Conservation (phyloP, 2,888 invertebrate genomes). For the Neuroscelio doddi region DNA sequence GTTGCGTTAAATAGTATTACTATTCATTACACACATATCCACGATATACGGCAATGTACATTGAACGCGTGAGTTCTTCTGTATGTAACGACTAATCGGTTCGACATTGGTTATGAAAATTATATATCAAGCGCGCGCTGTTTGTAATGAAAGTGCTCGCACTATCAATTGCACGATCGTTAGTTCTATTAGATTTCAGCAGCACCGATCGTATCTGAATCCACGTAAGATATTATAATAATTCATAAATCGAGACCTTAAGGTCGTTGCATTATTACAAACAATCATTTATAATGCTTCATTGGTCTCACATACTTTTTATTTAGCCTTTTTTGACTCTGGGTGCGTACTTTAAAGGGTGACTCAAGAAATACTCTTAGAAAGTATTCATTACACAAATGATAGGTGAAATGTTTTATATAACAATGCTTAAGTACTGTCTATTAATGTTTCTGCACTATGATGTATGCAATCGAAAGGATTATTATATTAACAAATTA, state of each 20-base stretch:
- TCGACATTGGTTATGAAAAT: conserved; percentile 3
- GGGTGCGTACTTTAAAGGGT: too few species aligned
- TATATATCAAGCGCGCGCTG: conserved; percentile 10
- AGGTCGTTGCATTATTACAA: conserved; percentile 24
- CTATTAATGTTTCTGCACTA: too few species aligned
- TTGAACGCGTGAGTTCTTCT: not conserved
- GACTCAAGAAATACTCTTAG: conserved; percentile 5
- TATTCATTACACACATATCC: not conserved
- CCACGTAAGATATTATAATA: conserved; percentile 17
- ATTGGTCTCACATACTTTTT: too few species aligned
- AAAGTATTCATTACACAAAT: conserved; percentile 18
- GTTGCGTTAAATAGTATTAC: not conserved
- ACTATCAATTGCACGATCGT: conserved; percentile 18
- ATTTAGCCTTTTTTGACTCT: too few species aligned
- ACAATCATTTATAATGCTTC: not conserved
- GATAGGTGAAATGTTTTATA: conserved; percentile 22
- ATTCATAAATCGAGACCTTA: conserved; percentile 26
- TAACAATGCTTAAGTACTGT: conserved; percentile 3
- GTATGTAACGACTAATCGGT: not conserved
- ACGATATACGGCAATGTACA: not conserved
- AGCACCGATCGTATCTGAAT: conserved; percentile 16
- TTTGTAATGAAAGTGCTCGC: conserved; percentile 16
- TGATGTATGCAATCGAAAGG: too few species aligned
- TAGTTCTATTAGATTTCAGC: conserved; percentile 6
- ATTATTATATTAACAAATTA: too few species aligned